Percentiles rank a stretch among this genome's conserved stretches.
Evolutionary conservation across 2,888 invertebrate species (phyloP).

Genomic region (Morpho achilles): DNA sequence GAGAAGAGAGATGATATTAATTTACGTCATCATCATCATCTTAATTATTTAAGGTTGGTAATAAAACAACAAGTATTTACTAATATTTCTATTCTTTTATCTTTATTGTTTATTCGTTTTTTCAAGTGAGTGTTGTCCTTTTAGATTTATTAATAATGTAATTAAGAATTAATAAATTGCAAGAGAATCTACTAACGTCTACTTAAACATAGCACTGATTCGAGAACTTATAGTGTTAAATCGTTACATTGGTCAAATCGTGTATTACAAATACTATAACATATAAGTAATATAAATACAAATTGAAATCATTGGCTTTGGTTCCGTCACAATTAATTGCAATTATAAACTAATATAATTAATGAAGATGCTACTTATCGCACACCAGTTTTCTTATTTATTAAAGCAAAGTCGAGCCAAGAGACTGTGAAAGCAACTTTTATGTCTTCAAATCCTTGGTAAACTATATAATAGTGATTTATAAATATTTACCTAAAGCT

Average conservation of each 20-base stretch:
- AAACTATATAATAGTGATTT: conserved; percentile 2
- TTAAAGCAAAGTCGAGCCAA: no score
- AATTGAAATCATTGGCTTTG: not conserved
- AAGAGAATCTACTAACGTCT: conserved; percentile 69
- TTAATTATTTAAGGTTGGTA: conserved; percentile 19
- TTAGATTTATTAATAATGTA: conserved; percentile 53
- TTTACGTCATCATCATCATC: no score
- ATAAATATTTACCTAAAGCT: conserved; percentile 1
- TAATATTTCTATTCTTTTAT: conserved; percentile 73
- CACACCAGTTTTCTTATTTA: no score
- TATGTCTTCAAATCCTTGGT: not conserved
- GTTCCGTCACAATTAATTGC: not conserved
- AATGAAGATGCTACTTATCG: no score
- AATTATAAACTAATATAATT: no score
- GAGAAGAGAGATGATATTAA: no score
- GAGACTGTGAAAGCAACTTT: no score
- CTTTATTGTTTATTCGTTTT: conserved; percentile 71
- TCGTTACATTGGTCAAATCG: conserved; percentile 33
- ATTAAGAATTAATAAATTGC: conserved; percentile 67
- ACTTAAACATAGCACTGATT: conserved; percentile 64
- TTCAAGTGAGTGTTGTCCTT: conserved; percentile 65
- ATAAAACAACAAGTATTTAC: conserved; percentile 57
- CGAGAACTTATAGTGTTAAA: conserved; percentile 45
- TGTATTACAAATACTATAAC: conserved; percentile 17
- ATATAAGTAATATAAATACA: not conserved